phyloP scores from a whole-genome alignment of 2,888 invertebrate species.

The Drosophila tripunctata region DNA sequence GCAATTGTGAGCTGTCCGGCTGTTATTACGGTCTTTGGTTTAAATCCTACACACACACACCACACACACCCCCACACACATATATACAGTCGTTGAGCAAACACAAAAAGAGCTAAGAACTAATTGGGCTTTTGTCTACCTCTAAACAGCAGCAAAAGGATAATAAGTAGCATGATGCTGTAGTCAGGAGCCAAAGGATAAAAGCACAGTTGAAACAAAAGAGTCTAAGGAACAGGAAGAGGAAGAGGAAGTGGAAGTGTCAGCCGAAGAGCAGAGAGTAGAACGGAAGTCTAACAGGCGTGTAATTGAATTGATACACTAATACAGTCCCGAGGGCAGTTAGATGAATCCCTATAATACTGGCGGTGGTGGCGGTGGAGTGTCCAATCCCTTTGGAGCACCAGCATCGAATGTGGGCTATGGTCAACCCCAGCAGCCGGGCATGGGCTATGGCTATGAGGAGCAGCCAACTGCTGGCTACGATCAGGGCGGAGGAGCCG shows the following conservation, averaged over 20 bases:
- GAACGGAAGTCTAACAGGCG: background rate
- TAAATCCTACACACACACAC: background rate
- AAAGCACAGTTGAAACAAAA: slow-evolving; percentile 25
- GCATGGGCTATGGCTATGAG: slow-evolving; percentile 75
- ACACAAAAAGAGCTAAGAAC: slow-evolving; percentile 11
- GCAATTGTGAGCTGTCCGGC: slow-evolving; percentile 2
- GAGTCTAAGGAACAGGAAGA: background rate
- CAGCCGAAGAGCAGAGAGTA: slow-evolving; percentile 9
- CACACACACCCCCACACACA: background rate
- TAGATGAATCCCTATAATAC: slow-evolving; percentile 70
- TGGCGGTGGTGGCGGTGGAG: slow-evolving; percentile 57
- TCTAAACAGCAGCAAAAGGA: slow-evolving; percentile 47
- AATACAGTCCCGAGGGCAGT: background rate
- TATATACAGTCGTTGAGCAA: slow-evolving; percentile 5
- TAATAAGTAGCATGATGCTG: slow-evolving; percentile 40
- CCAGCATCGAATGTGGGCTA: slow-evolving; percentile 62
- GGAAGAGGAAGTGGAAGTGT: slow-evolving; percentile 17
- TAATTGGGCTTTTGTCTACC: slow-evolving; percentile 44
- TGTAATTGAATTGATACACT: slow-evolving; percentile 2
- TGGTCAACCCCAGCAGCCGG: slow-evolving; percentile 73
- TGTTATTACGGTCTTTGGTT: background rate
- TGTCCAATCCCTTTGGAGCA: slow-evolving; percentile 79
- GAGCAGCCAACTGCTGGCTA: slow-evolving; percentile 71
- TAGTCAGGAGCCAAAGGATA: slow-evolving; percentile 35
- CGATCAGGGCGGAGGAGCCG: slow-evolving; percentile 62